Base-by-base conservation (phyloP, 2,797 vertebrate species). In the Muscicapa striata region DNA sequence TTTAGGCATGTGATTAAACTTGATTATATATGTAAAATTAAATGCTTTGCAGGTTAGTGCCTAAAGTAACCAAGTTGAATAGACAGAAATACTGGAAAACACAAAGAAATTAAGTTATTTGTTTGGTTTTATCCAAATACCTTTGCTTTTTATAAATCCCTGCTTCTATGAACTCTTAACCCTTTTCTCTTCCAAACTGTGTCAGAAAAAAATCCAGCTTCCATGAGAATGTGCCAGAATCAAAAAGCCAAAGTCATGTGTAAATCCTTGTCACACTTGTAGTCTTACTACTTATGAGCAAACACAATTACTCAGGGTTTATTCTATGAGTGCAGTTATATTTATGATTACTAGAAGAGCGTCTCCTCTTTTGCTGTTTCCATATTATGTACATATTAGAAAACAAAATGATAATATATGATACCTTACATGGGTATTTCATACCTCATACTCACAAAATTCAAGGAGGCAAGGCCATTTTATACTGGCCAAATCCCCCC, bases 1-100 rank as follows among this genome's bases (percentile, higher is more conserved):
- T 95, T 95, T 92, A 94, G 92, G 49, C 54, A 52, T 32, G 54
- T 84, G 52, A 86, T 89, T 93, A 89, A 91, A 84, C 45, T 41
- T 79, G 48, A 8, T 81, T 85, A 27, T 55, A 54, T 88, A 45
- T 32, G 86, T 76, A 58, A 89, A 78, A 26, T 62, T 64, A 85
- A 94, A 78, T 81, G 48, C 26, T 76, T 89, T 92, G n/a, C 48
- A 57, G 32, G 67, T 86, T 77, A 69, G 7, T 27, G 13, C 55
- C 62, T 89, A 40, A 83, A 74, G 62, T 85, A 85, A 78, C 26
- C 51, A 67, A 46, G 46, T 6, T 78, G 13, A 49, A 46, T 29
- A 69, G 62, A 34, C 9, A 89, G 36, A 81, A 89, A 68, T 49
- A 74, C 15, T 83, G 49, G n/a, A 77, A 89, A 83, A 61, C 12